Base-by-base conservation (phyloP, 2,888 invertebrate genomes). In the Drosophila neotestacea region DNA sequence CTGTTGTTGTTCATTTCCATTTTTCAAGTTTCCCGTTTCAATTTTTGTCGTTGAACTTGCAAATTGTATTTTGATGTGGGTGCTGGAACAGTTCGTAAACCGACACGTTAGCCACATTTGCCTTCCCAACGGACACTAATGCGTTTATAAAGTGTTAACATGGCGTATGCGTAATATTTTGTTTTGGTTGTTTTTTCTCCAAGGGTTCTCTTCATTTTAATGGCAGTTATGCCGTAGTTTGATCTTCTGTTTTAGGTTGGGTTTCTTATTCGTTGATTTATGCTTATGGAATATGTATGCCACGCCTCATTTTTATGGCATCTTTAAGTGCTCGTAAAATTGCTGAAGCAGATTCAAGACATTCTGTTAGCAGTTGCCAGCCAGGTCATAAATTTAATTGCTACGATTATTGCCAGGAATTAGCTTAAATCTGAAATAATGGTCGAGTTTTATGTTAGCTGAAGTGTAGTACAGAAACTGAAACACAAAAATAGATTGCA, bases 111-210 rank as follows among this genome's bases (percentile, higher is more conserved):
- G 34, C 44, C 44, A 44, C 44, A 6, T 44, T 44, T n/a, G 32
- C 39, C 27, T 22, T 13, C n/a, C 52, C 62, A 36, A 38, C 27
- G 63, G 41, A 70, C 67, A 71, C 87, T 81, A 89, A 89, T 89
- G 76, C 72, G 81, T 81, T 87, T 88, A 85, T 88, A 88, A 85
- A 88, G 85, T 85, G 85, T 74, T 88, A 88, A 88, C 87, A 79
- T 66, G 69, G 79, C 79, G 81, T 88, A 79, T 88, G 73, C 73
- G 79, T 77, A 73, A 87, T 73, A 84, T 78, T 55, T 1, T 54
- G 50, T 36, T 36, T 39, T 30, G 4, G 16, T 41, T 42, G 10
- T 22, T 5, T 34, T 27, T 10, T 28, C 9, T 39, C 38, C 13
- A 38, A 13, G 34, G 28, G 44, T 46, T 34, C 34, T n/a, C 51